These are phyloP conservation scores for Choreutis nemorana DNA, from an alignment of 2,888 invertebrate genomes.

Conservation along the genomic window DNA sequence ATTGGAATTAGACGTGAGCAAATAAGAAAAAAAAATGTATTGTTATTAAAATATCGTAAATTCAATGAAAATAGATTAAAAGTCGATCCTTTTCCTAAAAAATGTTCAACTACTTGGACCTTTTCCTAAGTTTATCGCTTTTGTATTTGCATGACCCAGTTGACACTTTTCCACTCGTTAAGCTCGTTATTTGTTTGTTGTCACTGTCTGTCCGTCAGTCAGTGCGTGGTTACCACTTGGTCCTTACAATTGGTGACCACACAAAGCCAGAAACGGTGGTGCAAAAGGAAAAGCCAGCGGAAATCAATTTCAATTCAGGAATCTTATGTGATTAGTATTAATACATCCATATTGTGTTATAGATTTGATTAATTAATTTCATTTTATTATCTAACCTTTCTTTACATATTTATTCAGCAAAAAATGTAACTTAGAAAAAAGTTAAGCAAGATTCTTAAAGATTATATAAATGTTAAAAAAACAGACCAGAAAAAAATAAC, in stretches of 20 bases:
- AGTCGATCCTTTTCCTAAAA: no score
- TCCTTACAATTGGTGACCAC: conserved; percentile 33
- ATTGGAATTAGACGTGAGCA: no score
- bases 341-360: no score
- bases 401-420: background rate
- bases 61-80: no score
- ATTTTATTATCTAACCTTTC: background rate
- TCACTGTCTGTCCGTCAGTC: conserved; percentile 34
- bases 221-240: conserved; percentile 18
- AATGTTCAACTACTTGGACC: no score
- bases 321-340: background rate
- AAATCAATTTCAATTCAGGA: background rate
- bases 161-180: conserved; percentile 60
- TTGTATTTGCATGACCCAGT: conserved; percentile 17
- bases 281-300: conserved; percentile 10
- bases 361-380: no score
- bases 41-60: no score
- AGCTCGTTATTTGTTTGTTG: conserved; percentile 58
- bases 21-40: no score
- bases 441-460: background rate
- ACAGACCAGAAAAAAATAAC: background rate
- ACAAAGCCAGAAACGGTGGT: conserved; percentile 24
- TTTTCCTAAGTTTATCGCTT: no score
- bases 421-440: background rate
- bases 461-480: background rate